Conservation (phyloP, 2,888 invertebrate species). For the Caenorhabditis sinica region DNA sequence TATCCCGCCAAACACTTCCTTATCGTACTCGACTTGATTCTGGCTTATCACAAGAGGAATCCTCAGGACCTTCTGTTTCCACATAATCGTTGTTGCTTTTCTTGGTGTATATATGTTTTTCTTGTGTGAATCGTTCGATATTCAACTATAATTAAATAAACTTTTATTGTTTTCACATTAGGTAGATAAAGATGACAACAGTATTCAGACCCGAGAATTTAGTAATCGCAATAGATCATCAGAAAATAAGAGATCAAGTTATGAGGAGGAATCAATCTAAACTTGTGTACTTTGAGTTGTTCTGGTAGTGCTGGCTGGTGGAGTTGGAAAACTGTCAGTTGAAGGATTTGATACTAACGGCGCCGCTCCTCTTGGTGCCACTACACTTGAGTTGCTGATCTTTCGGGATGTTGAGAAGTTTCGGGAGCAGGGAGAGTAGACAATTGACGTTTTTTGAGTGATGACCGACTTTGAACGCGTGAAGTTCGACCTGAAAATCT, state of each 20-base stretch:
- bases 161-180: background rate
- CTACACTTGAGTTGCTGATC: conserved; percentile 52
- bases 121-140: background rate
- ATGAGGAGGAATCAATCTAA: background rate
- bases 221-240: conserved; percentile 12
- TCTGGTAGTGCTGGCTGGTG: conserved; percentile 56
- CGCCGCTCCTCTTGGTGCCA: conserved; percentile 19
- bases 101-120: conserved; percentile 21
- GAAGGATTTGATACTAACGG: conserved; percentile 53
- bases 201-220: background rate
- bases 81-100: conserved; percentile 5
- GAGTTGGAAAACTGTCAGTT: conserved; percentile 57
- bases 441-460: conserved; percentile 76
- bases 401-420: conserved; percentile 64
- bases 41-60: conserved; percentile 43
- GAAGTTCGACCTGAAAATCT: conserved; percentile 61
- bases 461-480: conserved; percentile 71
- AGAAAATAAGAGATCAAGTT: conserved; percentile 9
- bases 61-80: background rate
- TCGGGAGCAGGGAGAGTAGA: conserved; percentile 71
- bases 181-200: background rate
- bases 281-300: conserved; percentile 57
- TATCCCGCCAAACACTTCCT: conserved; percentile 34
- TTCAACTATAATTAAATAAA: background rate
- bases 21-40: conserved; percentile 55